A percentile compares a stretch with the other conserved stretches of the same genome.
These are phyloP conservation scores for Naso thynnoides DNA, from an alignment of 2,797 vertebrate genomes.

Conservation along the genomic window DNA sequence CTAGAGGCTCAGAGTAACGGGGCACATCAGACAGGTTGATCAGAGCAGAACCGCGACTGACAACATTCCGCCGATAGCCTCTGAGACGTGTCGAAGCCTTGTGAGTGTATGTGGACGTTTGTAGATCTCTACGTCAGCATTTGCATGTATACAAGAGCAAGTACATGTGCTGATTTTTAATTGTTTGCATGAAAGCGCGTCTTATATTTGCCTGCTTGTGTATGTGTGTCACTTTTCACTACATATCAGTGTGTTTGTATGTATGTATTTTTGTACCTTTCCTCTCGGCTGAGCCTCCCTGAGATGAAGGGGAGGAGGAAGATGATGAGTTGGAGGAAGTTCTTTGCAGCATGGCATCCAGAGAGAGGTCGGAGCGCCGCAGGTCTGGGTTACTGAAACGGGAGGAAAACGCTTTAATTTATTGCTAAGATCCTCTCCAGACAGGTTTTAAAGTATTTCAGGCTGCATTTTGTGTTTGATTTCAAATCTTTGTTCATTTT, in stretches of 20 bases:
- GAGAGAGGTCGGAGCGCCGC: conserved; percentile 89
- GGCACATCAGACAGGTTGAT: conserved; percentile 78
- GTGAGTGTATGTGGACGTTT: background rate
- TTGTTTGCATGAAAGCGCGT: background rate
- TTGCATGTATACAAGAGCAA: background rate
- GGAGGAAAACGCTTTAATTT: background rate
- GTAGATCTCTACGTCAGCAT: too few species aligned
- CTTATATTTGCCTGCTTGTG: background rate
- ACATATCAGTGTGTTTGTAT: too few species aligned
- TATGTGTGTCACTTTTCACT: background rate
- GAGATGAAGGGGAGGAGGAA: conserved; percentile 96
- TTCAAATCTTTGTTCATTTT: too few species aligned
- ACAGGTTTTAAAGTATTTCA: background rate
- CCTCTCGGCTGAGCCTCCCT: conserved; percentile 91
- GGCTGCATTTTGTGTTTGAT: too few species aligned
- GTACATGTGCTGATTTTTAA: background rate
- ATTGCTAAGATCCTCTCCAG: background rate
- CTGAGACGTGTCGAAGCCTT: conserved; percentile 9
- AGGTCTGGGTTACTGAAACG: conserved; percentile 91
- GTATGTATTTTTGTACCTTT: conserved; percentile 79
- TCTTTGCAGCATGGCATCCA: conserved; percentile 92
- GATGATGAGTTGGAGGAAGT: conserved; percentile 96
- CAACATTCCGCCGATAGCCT: conserved; percentile 55
- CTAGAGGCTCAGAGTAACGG: conserved; percentile 57
- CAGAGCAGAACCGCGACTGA: conserved; percentile 70